Evolutionary conservation across 2,888 invertebrate species (phyloP), one percentile per base, ranked within the genome.

Genomic region (Xylota segnis): DNA sequence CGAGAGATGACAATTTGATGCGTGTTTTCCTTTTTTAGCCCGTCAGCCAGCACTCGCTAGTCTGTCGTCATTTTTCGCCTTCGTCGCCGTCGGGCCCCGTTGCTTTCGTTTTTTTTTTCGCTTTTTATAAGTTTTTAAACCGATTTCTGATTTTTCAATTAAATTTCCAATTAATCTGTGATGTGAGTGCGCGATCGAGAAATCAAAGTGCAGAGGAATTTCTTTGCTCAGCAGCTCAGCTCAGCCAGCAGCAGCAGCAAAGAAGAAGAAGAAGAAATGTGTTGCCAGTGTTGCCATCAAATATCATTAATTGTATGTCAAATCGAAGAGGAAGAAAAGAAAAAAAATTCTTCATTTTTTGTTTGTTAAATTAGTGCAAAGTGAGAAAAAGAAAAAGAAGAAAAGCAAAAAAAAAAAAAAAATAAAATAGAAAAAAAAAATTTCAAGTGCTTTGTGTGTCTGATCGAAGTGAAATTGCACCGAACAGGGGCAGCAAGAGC

Each of bases 1-100:
- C 75, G 76, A 81, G 82, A 84, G 86, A 86, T 86, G 86, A 86
- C 86, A 81, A 84, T 76, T 81, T 81, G 81, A 86, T 86, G 76
- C 76, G 81, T 81, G 86, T 81, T 86, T 81, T 86, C 86, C 84
- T 81, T 81, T 86, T 86, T 86, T 81, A 81, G 81, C 71, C 75
- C 71, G 76, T 83, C 72, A 71, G 68, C 40, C 63, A 43, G 58
- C 71, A 54, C 70, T 75, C 81, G 68, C 75, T 79, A 86, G 81
- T 76, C 81, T 86, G 86, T 86, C 86, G 86, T 86, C 86, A 86
- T 86, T 86, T 83, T 81, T 86, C 81, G 61, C 76, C 76, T 70
- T 81, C 76, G 61, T 76, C 71, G 71, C 54, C 54, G 68, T 61
- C 9, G 52, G 23, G 23, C 23, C 12, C 16, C 10, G 5, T 54